These are phyloP conservation scores for Thamnophis elegans DNA, from an alignment of 2,797 vertebrate species.

Conservation along the genomic window DNA sequence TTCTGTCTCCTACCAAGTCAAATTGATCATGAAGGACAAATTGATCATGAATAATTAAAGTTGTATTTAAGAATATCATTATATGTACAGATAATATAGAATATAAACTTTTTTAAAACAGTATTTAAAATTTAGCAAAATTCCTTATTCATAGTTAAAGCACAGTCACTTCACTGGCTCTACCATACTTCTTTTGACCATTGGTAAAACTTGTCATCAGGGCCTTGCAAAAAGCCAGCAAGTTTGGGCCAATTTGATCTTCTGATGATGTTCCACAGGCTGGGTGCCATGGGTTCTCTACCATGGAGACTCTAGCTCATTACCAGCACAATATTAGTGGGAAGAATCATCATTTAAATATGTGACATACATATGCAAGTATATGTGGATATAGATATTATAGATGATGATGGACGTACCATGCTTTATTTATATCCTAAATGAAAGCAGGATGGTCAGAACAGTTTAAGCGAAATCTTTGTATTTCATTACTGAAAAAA, in stretches of 20 bases:
- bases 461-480: not conserved
- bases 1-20: not conserved
- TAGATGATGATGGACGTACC: not conserved
- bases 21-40: not conserved
- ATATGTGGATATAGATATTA: not conserved
- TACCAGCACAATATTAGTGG: not conserved
- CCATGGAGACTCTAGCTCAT: not conserved
- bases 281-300: not conserved
- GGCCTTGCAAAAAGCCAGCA: not conserved
- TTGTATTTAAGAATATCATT: not conserved
- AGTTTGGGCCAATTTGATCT: not conserved
- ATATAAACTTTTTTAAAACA: not conserved
- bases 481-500: not conserved
- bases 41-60: not conserved
- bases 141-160: not conserved
- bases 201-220: not conserved
- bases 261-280: not conserved
- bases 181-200: not conserved
- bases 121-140: not conserved
- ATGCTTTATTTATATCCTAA: not conserved
- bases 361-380: not conserved
- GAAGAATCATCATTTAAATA: not conserved
- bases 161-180: not conserved
- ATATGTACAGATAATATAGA: not conserved
- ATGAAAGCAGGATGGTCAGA: not conserved